phyloP scores from a whole-genome alignment of 2,888 invertebrate genomes.

The Acleris cristana region DNA sequence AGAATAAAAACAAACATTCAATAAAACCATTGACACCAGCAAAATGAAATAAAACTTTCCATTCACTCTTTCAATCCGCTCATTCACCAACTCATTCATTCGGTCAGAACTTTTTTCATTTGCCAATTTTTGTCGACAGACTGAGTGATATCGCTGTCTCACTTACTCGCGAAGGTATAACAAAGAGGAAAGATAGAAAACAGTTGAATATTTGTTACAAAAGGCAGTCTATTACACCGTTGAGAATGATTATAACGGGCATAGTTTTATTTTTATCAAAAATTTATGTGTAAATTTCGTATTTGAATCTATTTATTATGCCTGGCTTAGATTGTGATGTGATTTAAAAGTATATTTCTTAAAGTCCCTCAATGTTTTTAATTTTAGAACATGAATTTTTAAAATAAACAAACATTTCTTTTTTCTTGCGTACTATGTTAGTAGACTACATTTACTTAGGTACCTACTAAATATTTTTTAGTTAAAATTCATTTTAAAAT shows the following conservation, averaged over 20 bases:
- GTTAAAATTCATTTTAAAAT: too few species aligned
- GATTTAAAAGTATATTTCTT: too few species aligned
- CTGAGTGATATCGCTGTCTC: slow-evolving; percentile 4
- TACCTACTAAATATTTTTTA: too few species aligned
- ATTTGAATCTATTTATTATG: too few species aligned
- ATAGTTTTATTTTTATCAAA: too few species aligned
- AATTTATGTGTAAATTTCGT: too few species aligned
- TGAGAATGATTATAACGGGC: background rate
- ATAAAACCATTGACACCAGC: slow-evolving; percentile 27
- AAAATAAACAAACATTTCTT: too few species aligned
- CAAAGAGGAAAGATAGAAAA: slow-evolving; percentile 16
- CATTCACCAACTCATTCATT: slow-evolving; percentile 32
- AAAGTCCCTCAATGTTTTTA: too few species aligned
- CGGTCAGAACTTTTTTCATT: slow-evolving; percentile 35
- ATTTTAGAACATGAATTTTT: too few species aligned
- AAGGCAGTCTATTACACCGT: slow-evolving; percentile 10
- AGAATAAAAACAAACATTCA: background rate
- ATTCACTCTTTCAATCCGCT: slow-evolving; percentile 30
- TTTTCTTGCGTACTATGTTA: too few species aligned
- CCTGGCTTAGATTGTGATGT: too few species aligned
- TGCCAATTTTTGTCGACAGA: slow-evolving; percentile 35
- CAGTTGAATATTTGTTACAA: slow-evolving; percentile 33
- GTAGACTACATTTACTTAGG: too few species aligned
- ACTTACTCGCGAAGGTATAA: background rate
- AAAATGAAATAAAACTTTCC: slow-evolving; percentile 26